These are phyloP conservation scores for Alethe diademata DNA, from an alignment of 2,113 vertebrate species.

Conservation along the genomic window DNA sequence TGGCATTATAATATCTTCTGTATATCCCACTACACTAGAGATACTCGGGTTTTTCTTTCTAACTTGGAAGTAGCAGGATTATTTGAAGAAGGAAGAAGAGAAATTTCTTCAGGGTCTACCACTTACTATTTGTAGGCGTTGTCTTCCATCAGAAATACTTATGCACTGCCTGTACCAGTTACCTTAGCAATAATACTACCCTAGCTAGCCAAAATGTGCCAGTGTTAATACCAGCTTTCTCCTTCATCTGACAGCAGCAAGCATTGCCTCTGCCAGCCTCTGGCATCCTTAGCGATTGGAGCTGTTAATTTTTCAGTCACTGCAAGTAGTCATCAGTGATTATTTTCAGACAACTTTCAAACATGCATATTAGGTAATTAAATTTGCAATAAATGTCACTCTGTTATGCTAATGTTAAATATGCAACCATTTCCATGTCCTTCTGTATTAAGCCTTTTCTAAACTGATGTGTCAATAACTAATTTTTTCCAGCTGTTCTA, in stretches of 20 bases:
- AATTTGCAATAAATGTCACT: conserved; percentile 7
- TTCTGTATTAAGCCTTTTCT: conserved; percentile 27
- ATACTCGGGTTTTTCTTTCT: not conserved
- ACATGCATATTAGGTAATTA: conserved; percentile 50
- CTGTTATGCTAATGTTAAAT: conserved; percentile 5
- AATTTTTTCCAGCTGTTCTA: conserved; percentile 29
- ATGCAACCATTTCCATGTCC: conserved; percentile 4
- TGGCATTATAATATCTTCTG: not conserved
- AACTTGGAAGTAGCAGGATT: not conserved
- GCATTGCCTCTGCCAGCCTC: not conserved
- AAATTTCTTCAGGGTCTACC: not conserved
- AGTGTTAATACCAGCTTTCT: not conserved
- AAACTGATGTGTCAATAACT: conserved; percentile 24
- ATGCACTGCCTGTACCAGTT: not conserved
- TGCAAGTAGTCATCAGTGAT: not conserved
- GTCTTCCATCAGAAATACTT: not conserved
- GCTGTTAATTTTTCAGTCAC: not conserved
- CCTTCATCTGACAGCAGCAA: not conserved
- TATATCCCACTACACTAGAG: not conserved
- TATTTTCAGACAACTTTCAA: conserved; percentile 22
- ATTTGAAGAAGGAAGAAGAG: not conserved
- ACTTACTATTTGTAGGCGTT: not conserved
- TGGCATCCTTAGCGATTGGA: not conserved
- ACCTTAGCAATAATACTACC: not conserved
- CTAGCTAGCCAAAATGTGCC: not conserved